Base-by-base conservation (phyloP, 1,140 invertebrate species). In the Helicoverpa armigera region DNA sequence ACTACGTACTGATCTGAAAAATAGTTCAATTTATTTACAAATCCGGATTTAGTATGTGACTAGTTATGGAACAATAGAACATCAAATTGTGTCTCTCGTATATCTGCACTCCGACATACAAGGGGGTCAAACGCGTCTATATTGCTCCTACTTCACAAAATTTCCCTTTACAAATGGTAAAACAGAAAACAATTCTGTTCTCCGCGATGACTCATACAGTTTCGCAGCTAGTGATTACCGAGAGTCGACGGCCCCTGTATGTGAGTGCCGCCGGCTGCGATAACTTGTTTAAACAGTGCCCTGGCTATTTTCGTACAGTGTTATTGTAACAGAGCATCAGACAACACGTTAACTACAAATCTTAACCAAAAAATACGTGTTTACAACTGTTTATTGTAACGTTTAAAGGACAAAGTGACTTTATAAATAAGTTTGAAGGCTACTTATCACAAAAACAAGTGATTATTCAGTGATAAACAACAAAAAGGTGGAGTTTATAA, bases 211-310 rank as follows among this genome's bases (percentile, higher is more conserved):
- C 2, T 69, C 65, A 69, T 43, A 50, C 65, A n/a, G 65, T 69
- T 69, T 69, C 65, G 50, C 65, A 69, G 65, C 50, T 69, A 69
- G 43, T 18, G 65, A 69, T 69, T 69, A 69, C 50, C 48, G 43
- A 18, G 43, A 18, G 43, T 18, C 31, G 43, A 5, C 16, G 5
- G 65, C 50, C 50, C 35, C 65, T 12, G 12, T 69, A n/a, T 69
- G 43, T 69, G 43, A 0, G 16, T 51, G 43, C 63, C 43, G 3
- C 31, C 53, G 53, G 53, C 13, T 14, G 14, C 14, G 43, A 50
- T 50, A 69, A 69, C 65, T 69, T 69, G 16, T 50, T 50, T 50
- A 50, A n/a, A 50, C 12, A 16, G 65, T 12, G 23, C 14, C 65
- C 43, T 48, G 65, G 43, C 11, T 69, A 50, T 48, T 50, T 43